Base-by-base conservation (phyloP, 1,140 invertebrate genomes). In the Trichogramma pretiosum region DNA sequence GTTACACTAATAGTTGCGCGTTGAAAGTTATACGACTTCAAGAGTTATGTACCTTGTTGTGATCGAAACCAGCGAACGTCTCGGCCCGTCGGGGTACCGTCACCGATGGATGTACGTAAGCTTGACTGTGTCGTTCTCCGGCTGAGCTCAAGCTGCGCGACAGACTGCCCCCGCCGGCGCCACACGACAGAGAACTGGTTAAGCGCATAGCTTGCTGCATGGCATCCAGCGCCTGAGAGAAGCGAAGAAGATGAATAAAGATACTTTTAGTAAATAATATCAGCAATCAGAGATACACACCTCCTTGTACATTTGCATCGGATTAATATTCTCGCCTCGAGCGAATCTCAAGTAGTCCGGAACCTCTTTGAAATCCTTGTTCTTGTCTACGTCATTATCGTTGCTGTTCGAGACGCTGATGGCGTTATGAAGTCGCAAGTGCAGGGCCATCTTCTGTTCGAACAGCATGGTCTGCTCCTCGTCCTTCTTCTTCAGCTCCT, bases 11-110 rank as follows among this genome's bases (percentile, higher is more conserved):
- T n/a, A n/a, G n/a, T n/a, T n/a, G n/a, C n/a, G n/a, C n/a, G n/a
- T n/a, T n/a, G n/a, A n/a, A n/a, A n/a, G n/a, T n/a, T n/a, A n/a
- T n/a, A n/a, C n/a, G n/a, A n/a, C n/a, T n/a, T n/a, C 22, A 36
- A 47, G 46, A 49, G 38, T 36, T 24, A 38, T 50, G 48, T 57
- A 73, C 72, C 52, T 73, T 75, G 19, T 74, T 74, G 50, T 84
- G 82, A 69, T 95, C 92, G 62, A 95, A 95, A 2, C 92, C 93
- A 9, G 89, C 89, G 72, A 95, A 96, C 1, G 93, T 95, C 72
- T 95, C 92, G 0, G 93, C 91, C 24, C 92, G 74, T 57, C 91
- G 85, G 4, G 93, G 91, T 32, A 72, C 61, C 33, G 65, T 65
- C 46, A 95, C 67, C 16, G 87, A 84, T 8, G 89, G 84, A 16